Conservation (phyloP, 2,888 invertebrate species). For the Danaus chrysippus region DNA sequence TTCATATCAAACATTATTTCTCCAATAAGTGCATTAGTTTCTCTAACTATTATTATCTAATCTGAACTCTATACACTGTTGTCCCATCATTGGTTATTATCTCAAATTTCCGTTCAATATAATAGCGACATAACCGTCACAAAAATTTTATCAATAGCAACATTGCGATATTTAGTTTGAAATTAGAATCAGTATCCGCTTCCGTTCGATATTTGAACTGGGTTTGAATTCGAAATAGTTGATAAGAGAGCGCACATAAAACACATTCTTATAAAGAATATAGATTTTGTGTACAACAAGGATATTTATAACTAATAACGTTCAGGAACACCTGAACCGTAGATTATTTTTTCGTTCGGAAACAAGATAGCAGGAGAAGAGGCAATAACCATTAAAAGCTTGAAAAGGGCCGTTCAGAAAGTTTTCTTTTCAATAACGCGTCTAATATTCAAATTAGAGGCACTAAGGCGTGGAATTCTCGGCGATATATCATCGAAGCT, state of each 20-base stretch:
- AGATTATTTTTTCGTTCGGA: slow-evolving; percentile 44
- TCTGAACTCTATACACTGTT: slow-evolving; percentile 13
- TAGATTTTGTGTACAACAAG: slow-evolving; percentile 22
- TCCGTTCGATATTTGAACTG: slow-evolving; percentile 76
- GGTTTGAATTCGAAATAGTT: slow-evolving; percentile 64
- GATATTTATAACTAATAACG: slow-evolving; percentile 19
- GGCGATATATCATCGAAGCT: slow-evolving; percentile 74
- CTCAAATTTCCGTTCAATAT: slow-evolving; percentile 75
- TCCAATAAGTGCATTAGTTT: not conserved
- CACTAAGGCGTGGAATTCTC: slow-evolving; percentile 68
- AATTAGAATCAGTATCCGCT: slow-evolving; percentile 78
- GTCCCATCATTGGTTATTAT: slow-evolving; percentile 57
- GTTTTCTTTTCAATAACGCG: slow-evolving; percentile 79
- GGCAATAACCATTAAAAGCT: slow-evolving; percentile 76
- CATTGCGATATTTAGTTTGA: slow-evolving; percentile 74
- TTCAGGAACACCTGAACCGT: slow-evolving; percentile 48
- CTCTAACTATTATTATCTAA: not conserved
- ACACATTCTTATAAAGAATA: slow-evolving; percentile 30
- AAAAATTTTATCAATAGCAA: slow-evolving; percentile 74
- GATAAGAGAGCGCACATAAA: slow-evolving; percentile 48
- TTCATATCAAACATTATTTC: no score
- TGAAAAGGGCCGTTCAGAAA: slow-evolving; percentile 67
- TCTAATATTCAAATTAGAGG: slow-evolving; percentile 78
- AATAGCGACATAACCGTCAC: slow-evolving; percentile 56
- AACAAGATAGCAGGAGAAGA: slow-evolving; percentile 53